Evolutionary conservation across 2,888 invertebrate genomes (phyloP).

Genomic region (Branchipolynoe longqiensis): DNA sequence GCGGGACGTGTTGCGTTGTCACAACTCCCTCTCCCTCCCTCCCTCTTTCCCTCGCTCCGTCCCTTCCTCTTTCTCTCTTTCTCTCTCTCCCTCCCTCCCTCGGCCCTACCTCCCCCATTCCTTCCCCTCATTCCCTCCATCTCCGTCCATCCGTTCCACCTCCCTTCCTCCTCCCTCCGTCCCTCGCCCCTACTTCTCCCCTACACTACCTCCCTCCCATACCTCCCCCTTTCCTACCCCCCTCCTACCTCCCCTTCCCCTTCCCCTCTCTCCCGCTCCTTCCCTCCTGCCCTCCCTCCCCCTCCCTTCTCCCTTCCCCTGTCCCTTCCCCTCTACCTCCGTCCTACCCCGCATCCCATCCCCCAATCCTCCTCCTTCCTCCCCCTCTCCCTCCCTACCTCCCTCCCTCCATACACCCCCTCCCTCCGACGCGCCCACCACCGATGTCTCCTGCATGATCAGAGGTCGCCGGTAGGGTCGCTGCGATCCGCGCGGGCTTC

Average conservation of each 20-base stretch:
- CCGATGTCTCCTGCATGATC: too few species aligned
- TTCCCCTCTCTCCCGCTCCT: neutral
- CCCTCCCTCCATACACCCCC: neutral
- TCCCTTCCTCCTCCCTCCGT: neutral
- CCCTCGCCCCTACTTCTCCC: neutral
- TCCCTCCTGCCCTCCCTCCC: neutral
- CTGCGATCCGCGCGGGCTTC: slow-evolving; percentile 2
- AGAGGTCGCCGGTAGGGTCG: neutral
- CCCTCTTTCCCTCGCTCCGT: neutral
- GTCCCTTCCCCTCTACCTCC: neutral
- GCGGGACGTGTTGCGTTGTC: neutral
- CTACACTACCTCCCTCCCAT: neutral
- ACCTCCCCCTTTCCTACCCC: neutral
- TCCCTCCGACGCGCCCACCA: neutral
- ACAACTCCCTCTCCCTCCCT: slow-evolving; percentile 10
- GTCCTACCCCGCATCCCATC: neutral
- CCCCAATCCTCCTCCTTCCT: neutral
- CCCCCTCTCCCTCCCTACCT: neutral
- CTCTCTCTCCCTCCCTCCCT: slow-evolving; percentile 17
- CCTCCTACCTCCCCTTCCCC: neutral
- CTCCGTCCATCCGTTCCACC: neutral
- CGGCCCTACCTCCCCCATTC: neutral
- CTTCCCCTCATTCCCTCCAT: neutral
- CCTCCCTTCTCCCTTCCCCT: too few species aligned
- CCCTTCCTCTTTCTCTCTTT: neutral